Conservation (phyloP, 2,113 vertebrate genomes). For the Pseudopodoces humilis region DNA sequence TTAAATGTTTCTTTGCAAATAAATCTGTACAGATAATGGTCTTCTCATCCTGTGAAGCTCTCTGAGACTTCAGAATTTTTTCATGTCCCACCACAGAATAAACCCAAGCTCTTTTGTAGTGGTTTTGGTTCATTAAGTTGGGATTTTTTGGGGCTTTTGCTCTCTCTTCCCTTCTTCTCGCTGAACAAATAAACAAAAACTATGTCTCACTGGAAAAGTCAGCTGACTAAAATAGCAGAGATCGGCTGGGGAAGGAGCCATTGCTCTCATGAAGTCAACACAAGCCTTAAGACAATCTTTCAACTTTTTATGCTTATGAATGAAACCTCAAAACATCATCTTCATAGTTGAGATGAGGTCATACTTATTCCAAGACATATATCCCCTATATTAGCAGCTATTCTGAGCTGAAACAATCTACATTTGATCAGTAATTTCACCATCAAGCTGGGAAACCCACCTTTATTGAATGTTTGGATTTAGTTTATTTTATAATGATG, state of each 20-base stretch:
- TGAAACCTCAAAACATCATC: background rate
- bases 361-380: background rate
- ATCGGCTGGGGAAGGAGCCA: background rate
- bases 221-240: slow-evolving; percentile 7
- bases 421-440: background rate
- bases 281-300: background rate
- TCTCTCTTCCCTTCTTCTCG: background rate
- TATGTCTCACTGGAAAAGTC: background rate
- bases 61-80: slow-evolving; percentile 39
- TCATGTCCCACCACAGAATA: slow-evolving; percentile 23
- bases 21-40: slow-evolving; percentile 32
- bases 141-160: background rate
- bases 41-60: slow-evolving; percentile 41
- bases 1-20: slow-evolving; percentile 23
- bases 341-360: background rate
- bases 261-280: background rate
- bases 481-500: background rate
- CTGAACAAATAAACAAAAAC: slow-evolving; percentile 31
- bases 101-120: slow-evolving; percentile 30
- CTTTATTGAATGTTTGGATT: background rate
- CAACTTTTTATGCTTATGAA: background rate
- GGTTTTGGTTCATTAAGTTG: slow-evolving; percentile 42
- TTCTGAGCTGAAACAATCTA: background rate
- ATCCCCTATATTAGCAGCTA: background rate
- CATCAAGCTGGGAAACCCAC: background rate